Evolutionary conservation across 1,140 invertebrate genomes (phyloP).

Genomic region (Platyscapa corneri): DNA sequence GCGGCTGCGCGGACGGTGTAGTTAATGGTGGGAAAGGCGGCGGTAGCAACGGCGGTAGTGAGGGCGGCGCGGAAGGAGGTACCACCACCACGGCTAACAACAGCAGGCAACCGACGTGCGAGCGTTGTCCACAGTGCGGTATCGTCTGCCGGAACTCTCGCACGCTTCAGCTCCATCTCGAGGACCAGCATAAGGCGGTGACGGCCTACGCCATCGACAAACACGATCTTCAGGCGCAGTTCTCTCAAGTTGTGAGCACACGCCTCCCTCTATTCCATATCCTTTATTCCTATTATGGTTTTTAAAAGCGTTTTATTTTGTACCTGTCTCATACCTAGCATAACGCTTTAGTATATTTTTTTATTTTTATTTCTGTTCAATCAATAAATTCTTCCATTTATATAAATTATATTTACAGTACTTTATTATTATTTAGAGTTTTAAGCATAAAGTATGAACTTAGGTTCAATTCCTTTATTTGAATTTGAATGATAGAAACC

Average conservation of each 20-base stretch:
- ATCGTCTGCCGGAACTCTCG: constrained; percentile 70
- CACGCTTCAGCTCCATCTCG: constrained; percentile 70
- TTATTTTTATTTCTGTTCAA: too few relatives aligned
- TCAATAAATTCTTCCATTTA: too few relatives aligned
- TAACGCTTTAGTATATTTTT: neutral
- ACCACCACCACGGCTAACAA: constrained; percentile 41
- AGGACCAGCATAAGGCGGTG: constrained; percentile 70
- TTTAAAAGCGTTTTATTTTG: too few relatives aligned
- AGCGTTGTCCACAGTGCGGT: constrained; percentile 71
- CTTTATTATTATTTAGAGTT: too few relatives aligned
- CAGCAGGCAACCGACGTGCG: constrained; percentile 60
- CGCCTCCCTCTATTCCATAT: constrained; percentile 1
- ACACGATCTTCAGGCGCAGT: constrained; percentile 71
- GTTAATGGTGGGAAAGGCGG: constrained; percentile 58
- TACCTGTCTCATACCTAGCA: neutral
- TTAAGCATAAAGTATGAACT: too few relatives aligned
- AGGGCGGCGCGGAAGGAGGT: neutral
- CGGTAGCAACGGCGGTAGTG: constrained; percentile 39
- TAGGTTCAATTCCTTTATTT: too few relatives aligned
- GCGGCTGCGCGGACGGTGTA: constrained; percentile 68
- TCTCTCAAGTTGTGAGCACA: constrained; percentile 71
- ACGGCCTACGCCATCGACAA: constrained; percentile 68
- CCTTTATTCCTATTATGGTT: neutral
- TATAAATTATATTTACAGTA: too few relatives aligned
- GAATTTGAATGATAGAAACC: too few relatives aligned